phyloP scores from a whole-genome alignment of 2,113 vertebrate species.

The Anser brachyrhynchus region DNA sequence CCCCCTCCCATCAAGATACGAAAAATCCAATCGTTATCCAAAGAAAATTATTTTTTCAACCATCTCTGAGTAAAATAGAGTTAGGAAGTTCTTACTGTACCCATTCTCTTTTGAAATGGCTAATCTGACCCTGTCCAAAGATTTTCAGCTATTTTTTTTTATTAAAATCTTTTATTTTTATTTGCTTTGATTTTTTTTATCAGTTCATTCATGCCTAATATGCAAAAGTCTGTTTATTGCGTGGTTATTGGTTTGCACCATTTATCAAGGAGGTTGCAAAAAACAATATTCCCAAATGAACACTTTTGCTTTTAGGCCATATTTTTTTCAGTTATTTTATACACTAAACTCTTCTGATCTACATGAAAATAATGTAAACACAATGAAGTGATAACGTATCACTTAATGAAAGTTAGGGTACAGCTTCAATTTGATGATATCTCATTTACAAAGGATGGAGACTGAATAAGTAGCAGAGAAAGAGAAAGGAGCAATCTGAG shows the following conservation, averaged over 20 bases:
- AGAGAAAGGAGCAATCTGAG: background rate
- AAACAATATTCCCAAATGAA: background rate
- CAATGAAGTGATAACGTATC: background rate
- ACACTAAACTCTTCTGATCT: background rate
- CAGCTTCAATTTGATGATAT: background rate
- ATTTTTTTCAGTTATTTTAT: background rate
- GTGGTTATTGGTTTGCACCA: rapidly evolving
- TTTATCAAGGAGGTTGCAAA: background rate
- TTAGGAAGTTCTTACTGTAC: background rate
- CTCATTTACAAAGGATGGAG: background rate
- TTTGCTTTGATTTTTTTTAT: background rate
- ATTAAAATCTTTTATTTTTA: background rate
- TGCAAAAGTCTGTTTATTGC: background rate
- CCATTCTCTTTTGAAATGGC: background rate
- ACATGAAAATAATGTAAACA: background rate
- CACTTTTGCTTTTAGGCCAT: background rate
- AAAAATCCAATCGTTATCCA: background rate
- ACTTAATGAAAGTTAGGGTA: background rate
- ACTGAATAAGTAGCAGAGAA: background rate
- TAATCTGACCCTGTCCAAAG: background rate
- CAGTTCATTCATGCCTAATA: background rate
- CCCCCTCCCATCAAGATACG: background rate
- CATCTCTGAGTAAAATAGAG: background rate
- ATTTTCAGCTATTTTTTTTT: background rate
- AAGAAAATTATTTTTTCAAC: background rate